Percentiles rank a stretch among this genome's conserved stretches.
These are phyloP conservation scores for Anarsia innoxiella DNA, from an alignment of 2,888 invertebrate genomes.

Conservation along the genomic window DNA sequence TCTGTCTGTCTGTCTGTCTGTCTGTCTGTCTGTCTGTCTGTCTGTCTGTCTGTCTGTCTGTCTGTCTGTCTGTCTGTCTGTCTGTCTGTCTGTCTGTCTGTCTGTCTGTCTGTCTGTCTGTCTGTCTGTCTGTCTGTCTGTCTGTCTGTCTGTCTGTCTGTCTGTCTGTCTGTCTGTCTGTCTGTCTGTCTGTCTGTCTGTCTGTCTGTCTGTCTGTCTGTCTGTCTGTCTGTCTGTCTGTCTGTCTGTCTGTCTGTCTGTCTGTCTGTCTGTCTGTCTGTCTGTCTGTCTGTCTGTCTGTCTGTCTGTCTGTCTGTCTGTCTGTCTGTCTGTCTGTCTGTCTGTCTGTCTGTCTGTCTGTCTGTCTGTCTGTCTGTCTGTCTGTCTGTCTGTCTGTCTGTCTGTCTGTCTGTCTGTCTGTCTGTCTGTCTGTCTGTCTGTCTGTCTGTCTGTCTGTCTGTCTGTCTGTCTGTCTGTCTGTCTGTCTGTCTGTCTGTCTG, in stretches of 20 bases:
- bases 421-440: conserved; percentile 1
- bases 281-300: conserved; percentile 1
- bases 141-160: conserved; percentile 1
- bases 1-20: conserved; percentile 1
- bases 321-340: conserved; percentile 1
- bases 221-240: conserved; percentile 1
- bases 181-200: conserved; percentile 1
- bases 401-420: conserved; percentile 1
- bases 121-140: conserved; percentile 1
- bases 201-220: conserved; percentile 1
- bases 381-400: conserved; percentile 1
- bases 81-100: conserved; percentile 1
- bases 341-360: conserved; percentile 1
- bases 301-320: conserved; percentile 1
- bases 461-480: conserved; percentile 1
- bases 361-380: conserved; percentile 1
- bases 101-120: conserved; percentile 1
- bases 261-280: conserved; percentile 1
- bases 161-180: conserved; percentile 1
- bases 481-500: conserved; percentile 1
- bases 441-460: conserved; percentile 1
- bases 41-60: conserved; percentile 1
- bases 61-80: conserved; percentile 1
- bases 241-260: conserved; percentile 1
- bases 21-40: conserved; percentile 1